Evolutionary conservation across 2,888 invertebrate genomes (phyloP), one percentile per base, ranked within the genome.

Genomic region (Amblyjoppa proteus): DNA sequence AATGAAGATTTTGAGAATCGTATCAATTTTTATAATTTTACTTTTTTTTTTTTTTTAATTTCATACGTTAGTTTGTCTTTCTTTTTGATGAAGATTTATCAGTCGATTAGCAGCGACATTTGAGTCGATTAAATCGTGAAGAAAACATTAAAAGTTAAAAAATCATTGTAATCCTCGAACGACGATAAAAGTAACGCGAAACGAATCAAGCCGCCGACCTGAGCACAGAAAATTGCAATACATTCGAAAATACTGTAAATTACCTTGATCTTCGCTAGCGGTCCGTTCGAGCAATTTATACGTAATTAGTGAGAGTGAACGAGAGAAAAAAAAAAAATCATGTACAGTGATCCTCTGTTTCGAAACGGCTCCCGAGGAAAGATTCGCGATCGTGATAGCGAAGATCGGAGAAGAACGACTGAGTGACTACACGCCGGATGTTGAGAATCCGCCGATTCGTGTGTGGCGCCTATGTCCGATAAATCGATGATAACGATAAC

Each of bases 251-350:
- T 20, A 58, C 58, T 11, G 58, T 58, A 58, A 58, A 58, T 28
- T 28, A 58, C 11, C 11, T 58, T 11, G 13, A 58, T 28, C 58
- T 58, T 58, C 25, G 58, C 28, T 20, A 41, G 56, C 41, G 41
- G 58, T 45, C 45, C 45, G 51, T 69, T 77, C 74, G 16, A 85
- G 85, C 82, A 85, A 85, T 85, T 85, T 85, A 75, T 76, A 79
- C 38, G 51, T 82, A 58, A 82, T 85, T 85, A 79, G 82, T 75
- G 68, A 71, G 79, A 82, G 82, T 79, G 78, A 74, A 74, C 51
- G 73, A 78, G 28, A 78, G 28, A 68, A 68, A 81, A 75, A 68
- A 81, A 75, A 79, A 51, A 78, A 31, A 51, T 75, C 64, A n/a
- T 45, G 68, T 80, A 82, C 82, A 83, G 82, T 76, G 82, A 71